Evolutionary conservation across 1,140 invertebrate genomes (phyloP).

Genomic region (Phocides pigmalion): DNA sequence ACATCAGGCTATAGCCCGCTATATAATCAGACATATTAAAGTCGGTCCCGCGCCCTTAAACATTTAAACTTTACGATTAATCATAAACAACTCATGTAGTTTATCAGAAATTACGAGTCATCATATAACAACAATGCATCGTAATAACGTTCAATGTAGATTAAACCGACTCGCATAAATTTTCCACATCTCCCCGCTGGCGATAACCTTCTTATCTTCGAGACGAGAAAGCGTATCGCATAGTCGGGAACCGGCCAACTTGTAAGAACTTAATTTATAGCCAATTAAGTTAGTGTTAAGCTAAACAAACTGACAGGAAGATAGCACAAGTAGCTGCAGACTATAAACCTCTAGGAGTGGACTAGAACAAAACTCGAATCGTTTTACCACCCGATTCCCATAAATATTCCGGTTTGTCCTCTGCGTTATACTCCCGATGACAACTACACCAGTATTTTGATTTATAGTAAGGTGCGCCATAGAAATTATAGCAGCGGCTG

Average conservation of each 20-base stretch:
- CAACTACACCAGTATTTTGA: constrained; percentile 63
- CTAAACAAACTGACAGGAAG: constrained; percentile 68
- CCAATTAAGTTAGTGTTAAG: constrained; percentile 78
- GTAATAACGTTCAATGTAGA: constrained; percentile 32
- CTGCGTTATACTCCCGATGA: constrained; percentile 51
- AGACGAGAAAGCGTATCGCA: constrained; percentile 55
- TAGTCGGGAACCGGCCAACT: constrained; percentile 62
- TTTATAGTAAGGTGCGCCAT: constrained; percentile 55
- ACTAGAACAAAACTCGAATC: constrained; percentile 27
- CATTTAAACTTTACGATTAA: constrained; percentile 15
- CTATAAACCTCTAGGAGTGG: constrained; percentile 36
- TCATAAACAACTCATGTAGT: constrained; percentile 10
- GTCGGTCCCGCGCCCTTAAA: constrained; percentile 1
- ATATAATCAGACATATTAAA: background rate
- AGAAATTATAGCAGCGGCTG: constrained; percentile 47
- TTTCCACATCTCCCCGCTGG: constrained; percentile 43
- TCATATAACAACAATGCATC: constrained; percentile 26
- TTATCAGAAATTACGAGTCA: constrained; percentile 29
- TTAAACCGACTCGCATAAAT: constrained; percentile 44
- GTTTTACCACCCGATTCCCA: constrained; percentile 24
- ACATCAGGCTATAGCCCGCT: too few species aligned
- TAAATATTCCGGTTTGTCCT: constrained; percentile 52
- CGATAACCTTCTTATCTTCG: constrained; percentile 48
- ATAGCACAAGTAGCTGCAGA: constrained; percentile 62
- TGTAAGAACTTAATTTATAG: constrained; percentile 74